Conservation (phyloP, 2,797 vertebrate genomes). For the Coregonus suidteri region DNA sequence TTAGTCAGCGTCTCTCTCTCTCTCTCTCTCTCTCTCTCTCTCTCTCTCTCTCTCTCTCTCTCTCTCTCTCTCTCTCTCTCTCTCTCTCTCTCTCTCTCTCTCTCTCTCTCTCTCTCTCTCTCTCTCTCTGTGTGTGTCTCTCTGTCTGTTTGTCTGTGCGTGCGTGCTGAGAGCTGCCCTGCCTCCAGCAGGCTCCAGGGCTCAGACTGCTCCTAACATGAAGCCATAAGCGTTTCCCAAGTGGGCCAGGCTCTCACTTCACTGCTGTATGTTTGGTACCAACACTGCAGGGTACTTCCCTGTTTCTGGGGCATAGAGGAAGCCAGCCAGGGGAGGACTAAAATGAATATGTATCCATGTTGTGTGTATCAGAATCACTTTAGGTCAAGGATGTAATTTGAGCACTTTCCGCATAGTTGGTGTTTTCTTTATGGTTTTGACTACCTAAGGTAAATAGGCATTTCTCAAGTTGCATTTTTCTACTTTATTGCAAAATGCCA, state of each 20-base stretch:
- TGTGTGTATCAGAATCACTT: too few species aligned
- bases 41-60: not conserved
- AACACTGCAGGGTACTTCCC: not conserved
- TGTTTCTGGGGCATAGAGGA: not conserved
- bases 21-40: slow-evolving; percentile 32
- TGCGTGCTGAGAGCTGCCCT: not conserved
- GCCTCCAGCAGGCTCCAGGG: slow-evolving; percentile 22
- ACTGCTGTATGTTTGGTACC: not conserved
- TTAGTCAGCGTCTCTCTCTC: not conserved
- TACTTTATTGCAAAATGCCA: too few species aligned
- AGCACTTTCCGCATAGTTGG: too few species aligned
- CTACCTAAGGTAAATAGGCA: too few species aligned
- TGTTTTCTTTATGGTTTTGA: too few species aligned
- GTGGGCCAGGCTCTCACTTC: not conserved
- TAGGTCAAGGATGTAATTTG: too few species aligned
- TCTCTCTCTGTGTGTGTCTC: not conserved
- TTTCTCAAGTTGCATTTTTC: too few species aligned
- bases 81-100: not conserved
- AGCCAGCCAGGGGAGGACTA: not conserved
- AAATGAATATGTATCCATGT: not conserved
- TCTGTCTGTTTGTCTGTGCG: too few species aligned
- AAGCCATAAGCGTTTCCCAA: not conserved
- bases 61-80: slow-evolving; percentile 7
- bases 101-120: too few species aligned
- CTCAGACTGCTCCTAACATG: not conserved